Percentiles rank a stretch among this genome's conserved stretches.
phyloP scores from a whole-genome alignment of 1,140 invertebrate species.

The Orius laevigatus region DNA sequence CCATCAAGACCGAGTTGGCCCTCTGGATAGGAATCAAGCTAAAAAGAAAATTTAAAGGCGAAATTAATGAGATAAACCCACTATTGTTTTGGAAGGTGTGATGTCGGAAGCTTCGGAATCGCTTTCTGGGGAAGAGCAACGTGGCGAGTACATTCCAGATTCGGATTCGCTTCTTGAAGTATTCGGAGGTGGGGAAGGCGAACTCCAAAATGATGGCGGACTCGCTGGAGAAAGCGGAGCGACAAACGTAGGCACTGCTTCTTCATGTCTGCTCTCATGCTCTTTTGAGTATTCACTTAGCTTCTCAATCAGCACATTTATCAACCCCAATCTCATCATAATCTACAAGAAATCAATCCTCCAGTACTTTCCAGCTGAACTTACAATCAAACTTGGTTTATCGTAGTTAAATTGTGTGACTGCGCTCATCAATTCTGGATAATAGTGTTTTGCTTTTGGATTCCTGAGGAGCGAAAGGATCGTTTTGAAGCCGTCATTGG shows the following conservation, averaged over 20 bases:
- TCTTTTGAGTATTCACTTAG: constrained; percentile 7
- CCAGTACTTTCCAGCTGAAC: too few relatives aligned
- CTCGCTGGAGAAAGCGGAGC: constrained; percentile 5
- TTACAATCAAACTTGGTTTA: constrained; percentile 10
- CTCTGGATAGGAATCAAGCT: neutral
- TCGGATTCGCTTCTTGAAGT: neutral
- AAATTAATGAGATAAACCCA: neutral
- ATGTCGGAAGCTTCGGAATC: constrained; percentile 9
- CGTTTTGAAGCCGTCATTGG: constrained; percentile 12
- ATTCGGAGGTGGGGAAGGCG: constrained; percentile 5
- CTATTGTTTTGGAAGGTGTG: neutral
- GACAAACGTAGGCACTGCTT: constrained; percentile 2
- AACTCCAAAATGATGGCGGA: constrained; percentile 3
- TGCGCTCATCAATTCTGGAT: constrained; percentile 15
- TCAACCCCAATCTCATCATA: constrained; percentile 7
- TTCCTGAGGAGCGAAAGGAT: constrained; percentile 13
- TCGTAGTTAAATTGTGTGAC: constrained; percentile 17
- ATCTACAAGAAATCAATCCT: constrained; percentile 12
- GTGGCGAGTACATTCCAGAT: constrained; percentile 4
- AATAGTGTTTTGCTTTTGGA: constrained; percentile 11
- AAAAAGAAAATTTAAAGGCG: neutral
- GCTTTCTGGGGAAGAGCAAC: constrained; percentile 7
- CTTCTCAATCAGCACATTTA: constrained; percentile 9
- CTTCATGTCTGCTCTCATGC: constrained; percentile 3
- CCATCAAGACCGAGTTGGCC: neutral